These are phyloP conservation scores for Megalopta genalis DNA, from an alignment of 1,140 invertebrate species.

Conservation along the genomic window DNA sequence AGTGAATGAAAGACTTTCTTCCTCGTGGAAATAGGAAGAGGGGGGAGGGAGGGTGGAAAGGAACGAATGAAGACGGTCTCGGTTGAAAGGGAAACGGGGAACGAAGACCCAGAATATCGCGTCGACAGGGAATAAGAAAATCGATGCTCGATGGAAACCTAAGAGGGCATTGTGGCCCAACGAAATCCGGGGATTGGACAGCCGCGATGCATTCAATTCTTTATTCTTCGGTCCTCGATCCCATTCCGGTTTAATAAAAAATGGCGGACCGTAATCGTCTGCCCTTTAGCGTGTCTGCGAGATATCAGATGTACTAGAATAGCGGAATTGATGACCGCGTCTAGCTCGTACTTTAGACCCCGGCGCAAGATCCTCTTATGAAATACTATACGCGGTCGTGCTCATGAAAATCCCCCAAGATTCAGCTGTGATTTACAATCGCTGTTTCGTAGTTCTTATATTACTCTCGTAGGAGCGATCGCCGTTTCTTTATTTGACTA, in stretches of 20 bases:
- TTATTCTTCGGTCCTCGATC: conserved; percentile 22
- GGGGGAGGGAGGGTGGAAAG: not conserved
- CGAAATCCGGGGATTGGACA: conserved; percentile 35
- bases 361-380: too few relatives aligned
- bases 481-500: too few relatives aligned
- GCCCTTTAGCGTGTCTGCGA: not conserved
- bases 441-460: too few relatives aligned
- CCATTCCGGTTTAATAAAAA: conserved; percentile 26
- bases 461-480: too few relatives aligned
- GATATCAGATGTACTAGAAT: too few relatives aligned
- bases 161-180: conserved; percentile 31
- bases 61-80: conserved; percentile 4
- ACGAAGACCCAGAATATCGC: conserved; percentile 22
- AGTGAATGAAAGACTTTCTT: conserved; percentile 33
- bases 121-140: not conserved
- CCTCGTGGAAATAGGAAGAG: not conserved
- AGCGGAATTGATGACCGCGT: not conserved
- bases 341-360: not conserved
- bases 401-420: too few relatives aligned
- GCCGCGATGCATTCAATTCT: conserved; percentile 20
- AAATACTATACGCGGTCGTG: too few relatives aligned
- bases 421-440: too few relatives aligned
- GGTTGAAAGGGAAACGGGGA: conserved; percentile 39
- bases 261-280: conserved; percentile 11
- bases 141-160: conserved; percentile 24